Evolutionary conservation across 2,797 vertebrate genomes (phyloP).

Genomic region (Meriones psammophilus): DNA sequence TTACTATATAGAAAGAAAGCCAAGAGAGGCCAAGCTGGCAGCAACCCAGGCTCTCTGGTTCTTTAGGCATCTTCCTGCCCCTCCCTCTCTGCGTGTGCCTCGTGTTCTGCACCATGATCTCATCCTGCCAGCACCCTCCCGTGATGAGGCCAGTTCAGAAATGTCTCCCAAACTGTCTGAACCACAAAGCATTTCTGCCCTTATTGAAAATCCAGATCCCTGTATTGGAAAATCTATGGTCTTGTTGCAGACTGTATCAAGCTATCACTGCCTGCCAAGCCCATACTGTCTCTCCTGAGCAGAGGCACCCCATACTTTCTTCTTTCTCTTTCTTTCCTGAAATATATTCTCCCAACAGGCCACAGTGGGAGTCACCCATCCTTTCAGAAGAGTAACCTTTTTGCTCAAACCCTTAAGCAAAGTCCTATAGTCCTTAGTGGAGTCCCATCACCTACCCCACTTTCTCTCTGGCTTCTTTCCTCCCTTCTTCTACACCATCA

Average conservation of each 20-base stretch:
- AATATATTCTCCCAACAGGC: neutral
- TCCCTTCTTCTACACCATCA: neutral
- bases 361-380: neutral
- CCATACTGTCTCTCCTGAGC: neutral
- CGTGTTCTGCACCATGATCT: neutral
- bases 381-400: neutral
- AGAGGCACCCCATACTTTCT: neutral
- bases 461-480: neutral
- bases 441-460: neutral
- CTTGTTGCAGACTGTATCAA: neutral
- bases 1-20: neutral
- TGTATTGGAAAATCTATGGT: neutral
- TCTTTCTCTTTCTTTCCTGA: neutral
- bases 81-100: neutral
- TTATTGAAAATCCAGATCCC: neutral
- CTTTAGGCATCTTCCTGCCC: neutral
- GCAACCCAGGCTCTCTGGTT: neutral
- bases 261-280: accelerated
- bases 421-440: neutral
- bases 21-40: neutral
- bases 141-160: neutral
- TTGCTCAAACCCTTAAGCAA: neutral
- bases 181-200: neutral
- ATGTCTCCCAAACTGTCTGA: neutral
- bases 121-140: neutral